phyloP scores from a whole-genome alignment of 2,113 vertebrate genomes.

The Hoplias malabaricus region DNA sequence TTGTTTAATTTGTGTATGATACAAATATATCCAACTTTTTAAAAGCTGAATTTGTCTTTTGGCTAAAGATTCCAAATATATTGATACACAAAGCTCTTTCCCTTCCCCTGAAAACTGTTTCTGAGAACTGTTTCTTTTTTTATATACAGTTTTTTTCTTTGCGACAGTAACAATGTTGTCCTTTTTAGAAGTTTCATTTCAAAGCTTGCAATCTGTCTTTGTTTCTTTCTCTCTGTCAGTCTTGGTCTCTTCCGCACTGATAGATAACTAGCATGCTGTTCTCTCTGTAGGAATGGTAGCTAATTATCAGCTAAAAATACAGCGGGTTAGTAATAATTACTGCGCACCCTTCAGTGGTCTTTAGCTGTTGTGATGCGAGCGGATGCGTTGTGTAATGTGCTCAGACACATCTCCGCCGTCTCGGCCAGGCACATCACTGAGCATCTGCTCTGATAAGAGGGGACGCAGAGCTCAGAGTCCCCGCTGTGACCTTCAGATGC shows the following conservation, averaged over 20 bases:
- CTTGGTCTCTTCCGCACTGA: slow-evolving; percentile 31
- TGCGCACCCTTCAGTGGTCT: slow-evolving; percentile 43
- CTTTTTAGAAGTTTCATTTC: neutral
- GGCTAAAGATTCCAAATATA: no score
- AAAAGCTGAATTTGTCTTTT: no score
- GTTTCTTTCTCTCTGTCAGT: slow-evolving; percentile 14
- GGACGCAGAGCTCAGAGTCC: neutral
- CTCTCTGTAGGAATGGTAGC: slow-evolving; percentile 49
- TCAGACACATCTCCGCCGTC: neutral
- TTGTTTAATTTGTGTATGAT: no score
- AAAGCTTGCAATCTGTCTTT: slow-evolving; percentile 25
- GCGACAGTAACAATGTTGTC: no score
- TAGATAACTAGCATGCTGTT: slow-evolving; percentile 46
- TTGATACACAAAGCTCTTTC: no score
- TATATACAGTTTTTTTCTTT: no score
- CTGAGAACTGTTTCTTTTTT: no score
- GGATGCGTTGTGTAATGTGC: slow-evolving; percentile 32
- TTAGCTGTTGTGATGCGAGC: slow-evolving; percentile 34
- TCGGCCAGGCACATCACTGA: neutral
- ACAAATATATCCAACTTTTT: no score
- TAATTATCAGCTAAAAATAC: slow-evolving; percentile 60
- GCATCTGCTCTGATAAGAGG: neutral
- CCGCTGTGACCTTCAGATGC: slow-evolving; percentile 44
- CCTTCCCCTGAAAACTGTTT: no score
- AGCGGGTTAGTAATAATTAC: slow-evolving; percentile 55